These are phyloP conservation scores for Sciurus vulgaris DNA, from an alignment of 2,797 vertebrate genomes.

Conservation along the genomic window DNA sequence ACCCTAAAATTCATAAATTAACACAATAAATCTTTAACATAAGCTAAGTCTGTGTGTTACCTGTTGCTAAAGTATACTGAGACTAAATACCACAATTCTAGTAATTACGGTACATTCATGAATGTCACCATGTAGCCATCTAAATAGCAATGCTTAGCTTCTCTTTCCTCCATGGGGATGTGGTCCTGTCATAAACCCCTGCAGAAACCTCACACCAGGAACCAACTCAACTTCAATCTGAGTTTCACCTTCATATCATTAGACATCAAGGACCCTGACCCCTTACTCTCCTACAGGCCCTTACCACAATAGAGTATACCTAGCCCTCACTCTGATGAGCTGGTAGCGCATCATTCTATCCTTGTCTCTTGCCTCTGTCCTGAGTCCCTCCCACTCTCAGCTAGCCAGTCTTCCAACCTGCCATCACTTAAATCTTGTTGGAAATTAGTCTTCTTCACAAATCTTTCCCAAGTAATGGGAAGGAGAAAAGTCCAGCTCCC, in stretches of 20 bases:
- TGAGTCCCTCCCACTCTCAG: background rate
- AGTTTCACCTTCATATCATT: background rate
- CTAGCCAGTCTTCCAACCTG: slow-evolving; percentile 4
- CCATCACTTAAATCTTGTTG: background rate
- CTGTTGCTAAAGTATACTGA: background rate
- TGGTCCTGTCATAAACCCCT: background rate
- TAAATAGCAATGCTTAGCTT: background rate
- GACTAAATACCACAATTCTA: slow-evolving; percentile 26
- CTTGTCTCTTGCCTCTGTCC: background rate
- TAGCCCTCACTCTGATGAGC: background rate
- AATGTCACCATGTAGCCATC: background rate
- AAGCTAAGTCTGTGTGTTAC: background rate
- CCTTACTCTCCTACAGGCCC: background rate
- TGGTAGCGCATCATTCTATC: background rate
- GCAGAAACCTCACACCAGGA: slow-evolving; percentile 12
- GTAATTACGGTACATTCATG: background rate
- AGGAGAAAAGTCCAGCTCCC: background rate
- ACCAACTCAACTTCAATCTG: slow-evolving; percentile 19
- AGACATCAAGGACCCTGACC: background rate
- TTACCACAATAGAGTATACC: background rate
- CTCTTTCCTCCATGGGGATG: background rate
- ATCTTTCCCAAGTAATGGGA: background rate
- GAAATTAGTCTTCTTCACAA: slow-evolving; percentile 36
- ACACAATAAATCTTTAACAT: slow-evolving; percentile 41
- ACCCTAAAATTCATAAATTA: slow-evolving; percentile 17